Conservation (phyloP, 1,140 invertebrate genomes). For the Hirudo medicinalis region DNA sequence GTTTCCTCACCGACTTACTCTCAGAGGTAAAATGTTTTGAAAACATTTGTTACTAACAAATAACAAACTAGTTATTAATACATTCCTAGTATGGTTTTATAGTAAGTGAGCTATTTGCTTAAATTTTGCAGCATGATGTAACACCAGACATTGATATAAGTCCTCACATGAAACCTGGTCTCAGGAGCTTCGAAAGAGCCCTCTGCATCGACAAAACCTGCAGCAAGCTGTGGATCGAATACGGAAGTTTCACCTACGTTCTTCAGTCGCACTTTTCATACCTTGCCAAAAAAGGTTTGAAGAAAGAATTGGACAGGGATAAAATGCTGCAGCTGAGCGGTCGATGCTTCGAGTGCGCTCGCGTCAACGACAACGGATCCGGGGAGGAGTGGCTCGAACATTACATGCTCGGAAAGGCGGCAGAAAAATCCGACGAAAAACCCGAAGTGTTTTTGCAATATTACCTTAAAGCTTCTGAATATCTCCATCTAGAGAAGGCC, state of each 20-base stretch:
- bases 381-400: constrained; percentile 66
- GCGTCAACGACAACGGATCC: constrained; percentile 33
- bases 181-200: constrained; percentile 63
- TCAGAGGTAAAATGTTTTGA: constrained; percentile 49
- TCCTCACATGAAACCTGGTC: constrained; percentile 53
- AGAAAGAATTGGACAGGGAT: constrained; percentile 41
- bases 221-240: constrained; percentile 71
- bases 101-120: constrained; percentile 7
- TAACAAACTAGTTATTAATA: no score
- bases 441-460: constrained; percentile 60
- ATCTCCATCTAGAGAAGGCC: constrained; percentile 64
- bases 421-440: constrained; percentile 59
- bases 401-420: constrained; percentile 82
- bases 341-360: constrained; percentile 61
- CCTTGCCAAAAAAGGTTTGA: constrained; percentile 32
- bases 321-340: constrained; percentile 60
- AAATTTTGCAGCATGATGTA: constrained; percentile 41
- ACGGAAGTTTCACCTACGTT: constrained; percentile 69
- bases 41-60: neutral
- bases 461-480: constrained; percentile 52
- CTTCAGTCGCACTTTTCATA: constrained; percentile 74
- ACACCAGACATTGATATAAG: constrained; percentile 53
- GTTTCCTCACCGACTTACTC: constrained; percentile 63
- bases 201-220: constrained; percentile 55
- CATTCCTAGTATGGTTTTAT: neutral